These are phyloP conservation scores for Bergia puertoricense DNA, from an alignment of 92 coral and sea anemone species.

Conservation along the genomic window DNA sequence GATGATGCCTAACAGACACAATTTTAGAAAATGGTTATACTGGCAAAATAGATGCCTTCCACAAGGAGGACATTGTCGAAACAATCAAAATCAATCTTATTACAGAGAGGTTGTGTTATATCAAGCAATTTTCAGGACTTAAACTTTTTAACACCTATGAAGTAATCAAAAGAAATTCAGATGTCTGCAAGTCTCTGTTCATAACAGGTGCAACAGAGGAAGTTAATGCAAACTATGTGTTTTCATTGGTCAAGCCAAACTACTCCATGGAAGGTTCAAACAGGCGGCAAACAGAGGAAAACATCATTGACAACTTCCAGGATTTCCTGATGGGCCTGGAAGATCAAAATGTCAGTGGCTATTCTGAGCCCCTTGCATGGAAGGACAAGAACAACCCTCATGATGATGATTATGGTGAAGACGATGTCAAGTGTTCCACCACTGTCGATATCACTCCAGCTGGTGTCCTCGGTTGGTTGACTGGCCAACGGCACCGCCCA, in stretches of 20 bases:
- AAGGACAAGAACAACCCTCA: slow-evolving; percentile 26
- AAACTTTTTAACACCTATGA: slow-evolving; percentile 58
- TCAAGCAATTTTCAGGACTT: slow-evolving; percentile 61
- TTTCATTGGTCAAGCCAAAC: slow-evolving; percentile 59
- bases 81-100: slow-evolving; percentile 44
- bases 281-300: slow-evolving; percentile 50
- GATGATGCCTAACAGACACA: slow-evolving; percentile 4
- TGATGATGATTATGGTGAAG: slow-evolving; percentile 23
- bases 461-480: slow-evolving; percentile 53
- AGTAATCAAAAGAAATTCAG: slow-evolving; percentile 50
- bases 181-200: slow-evolving; percentile 54
- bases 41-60: slow-evolving; percentile 42
- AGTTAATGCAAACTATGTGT: slow-evolving; percentile 78
- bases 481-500: slow-evolving; percentile 55
- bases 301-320: slow-evolving; percentile 62
- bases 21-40: slow-evolving; percentile 47
- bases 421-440: slow-evolving; percentile 26
- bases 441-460: slow-evolving; percentile 48
- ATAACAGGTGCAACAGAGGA: slow-evolving; percentile 45
- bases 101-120: slow-evolving; percentile 46
- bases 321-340: slow-evolving; percentile 68
- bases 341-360: slow-evolving; percentile 56
- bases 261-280: slow-evolving; percentile 55
- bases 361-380: slow-evolving; percentile 57
- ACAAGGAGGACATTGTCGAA: slow-evolving; percentile 50